These are phyloP conservation scores for Polymixis flavicincta DNA, from an alignment of 2,888 invertebrate genomes.

Conservation along the genomic window DNA sequence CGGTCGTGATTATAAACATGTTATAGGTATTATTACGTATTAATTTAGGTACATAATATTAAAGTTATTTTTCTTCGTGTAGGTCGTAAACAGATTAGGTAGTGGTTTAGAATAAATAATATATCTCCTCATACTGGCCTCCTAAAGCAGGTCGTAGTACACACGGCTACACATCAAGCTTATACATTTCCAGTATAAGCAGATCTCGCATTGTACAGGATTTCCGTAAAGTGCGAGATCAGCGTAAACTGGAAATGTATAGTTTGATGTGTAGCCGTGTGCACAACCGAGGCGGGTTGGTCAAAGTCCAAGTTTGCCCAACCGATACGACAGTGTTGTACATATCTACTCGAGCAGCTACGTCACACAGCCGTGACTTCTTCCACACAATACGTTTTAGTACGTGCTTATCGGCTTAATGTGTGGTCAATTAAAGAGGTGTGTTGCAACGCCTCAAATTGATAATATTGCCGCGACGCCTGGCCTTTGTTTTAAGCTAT, in stretches of 20 bases:
- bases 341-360: slow-evolving; percentile 10
- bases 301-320: slow-evolving; percentile 66
- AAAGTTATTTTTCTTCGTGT: slow-evolving; percentile 6
- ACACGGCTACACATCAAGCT: too few relatives aligned
- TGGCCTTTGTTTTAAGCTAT: slow-evolving; percentile 47
- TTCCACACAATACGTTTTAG: slow-evolving; percentile 55
- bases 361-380: slow-evolving; percentile 63
- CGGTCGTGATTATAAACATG: too few relatives aligned
- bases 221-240: too few relatives aligned
- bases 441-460: slow-evolving; percentile 61
- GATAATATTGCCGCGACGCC: slow-evolving; percentile 52
- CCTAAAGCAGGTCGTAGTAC: slow-evolving; percentile 50
- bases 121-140: slow-evolving; percentile 62
- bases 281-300: slow-evolving; percentile 38
- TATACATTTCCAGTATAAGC: too few relatives aligned
- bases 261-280: too few relatives aligned
- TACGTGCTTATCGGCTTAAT: slow-evolving; percentile 71
- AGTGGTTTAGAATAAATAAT: slow-evolving; percentile 47
- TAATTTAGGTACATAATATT: too few relatives aligned
- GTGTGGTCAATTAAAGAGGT: slow-evolving; percentile 58
- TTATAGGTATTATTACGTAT: too few relatives aligned
- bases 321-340: slow-evolving; percentile 39
- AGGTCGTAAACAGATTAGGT: slow-evolving; percentile 5
- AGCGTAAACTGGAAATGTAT: too few relatives aligned
- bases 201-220: too few relatives aligned